These are phyloP conservation scores for Steinernema carpocapsae DNA, from an alignment of 2,888 invertebrate genomes.

Conservation along the genomic window DNA sequence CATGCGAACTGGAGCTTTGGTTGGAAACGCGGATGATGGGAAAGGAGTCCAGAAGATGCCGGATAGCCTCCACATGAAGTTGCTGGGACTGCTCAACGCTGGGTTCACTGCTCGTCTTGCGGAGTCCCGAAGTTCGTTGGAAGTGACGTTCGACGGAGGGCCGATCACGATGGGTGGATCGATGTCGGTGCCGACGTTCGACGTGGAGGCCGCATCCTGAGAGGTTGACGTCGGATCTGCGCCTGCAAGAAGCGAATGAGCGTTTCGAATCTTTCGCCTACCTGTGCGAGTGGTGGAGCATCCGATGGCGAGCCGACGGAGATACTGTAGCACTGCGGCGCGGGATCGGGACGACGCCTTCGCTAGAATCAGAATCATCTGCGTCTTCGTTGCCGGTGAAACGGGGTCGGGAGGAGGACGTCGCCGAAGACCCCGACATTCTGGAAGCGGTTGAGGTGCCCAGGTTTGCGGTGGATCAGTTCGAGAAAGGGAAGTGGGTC, in stretches of 20 bases:
- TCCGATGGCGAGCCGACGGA: conserved; percentile 39
- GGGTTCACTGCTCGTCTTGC: conserved; percentile 63
- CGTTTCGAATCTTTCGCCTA: not conserved
- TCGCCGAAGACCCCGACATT: conserved; percentile 30
- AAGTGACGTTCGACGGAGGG: conserved; percentile 26
- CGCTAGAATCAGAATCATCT: conserved; percentile 39
- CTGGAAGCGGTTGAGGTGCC: not conserved
- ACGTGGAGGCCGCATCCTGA: conserved; percentile 39
- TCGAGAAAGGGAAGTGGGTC: not conserved
- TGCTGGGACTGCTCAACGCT: conserved; percentile 54
- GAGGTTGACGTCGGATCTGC: conserved; percentile 56
- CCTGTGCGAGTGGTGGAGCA: conserved; percentile 36
- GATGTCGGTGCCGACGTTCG: not conserved
- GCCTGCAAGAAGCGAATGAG: conserved; percentile 41
- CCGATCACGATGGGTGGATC: conserved; percentile 11
- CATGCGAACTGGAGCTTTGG: conserved; percentile 32
- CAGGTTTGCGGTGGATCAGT: not conserved
- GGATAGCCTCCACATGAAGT: conserved; percentile 47
- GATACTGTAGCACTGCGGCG: conserved; percentile 43
- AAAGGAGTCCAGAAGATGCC: conserved; percentile 45
- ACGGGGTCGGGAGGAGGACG: conserved; percentile 20
- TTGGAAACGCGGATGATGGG: conserved; percentile 2
- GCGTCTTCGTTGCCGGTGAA: conserved; percentile 37
- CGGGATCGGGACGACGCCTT: conserved; percentile 5
- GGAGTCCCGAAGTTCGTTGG: conserved; percentile 39